Evolutionary conservation across 2,888 invertebrate species (phyloP).

Genomic region (Theodoxus fluviatilis): DNA sequence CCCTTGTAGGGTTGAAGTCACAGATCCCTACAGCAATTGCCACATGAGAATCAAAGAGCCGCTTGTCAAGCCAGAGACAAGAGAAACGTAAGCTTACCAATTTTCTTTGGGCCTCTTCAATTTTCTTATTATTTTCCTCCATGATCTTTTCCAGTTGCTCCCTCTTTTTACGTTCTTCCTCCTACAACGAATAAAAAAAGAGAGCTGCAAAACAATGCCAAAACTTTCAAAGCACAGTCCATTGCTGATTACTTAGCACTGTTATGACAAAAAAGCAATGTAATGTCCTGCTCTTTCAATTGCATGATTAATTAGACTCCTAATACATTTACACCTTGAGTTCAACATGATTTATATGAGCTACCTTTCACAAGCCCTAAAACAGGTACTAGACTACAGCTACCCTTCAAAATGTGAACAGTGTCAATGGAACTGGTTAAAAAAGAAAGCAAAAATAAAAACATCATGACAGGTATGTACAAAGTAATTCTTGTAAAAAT

Average conservation of each 20-base stretch:
- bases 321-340: too few relatives aligned
- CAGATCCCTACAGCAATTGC: neutral
- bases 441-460: too few relatives aligned
- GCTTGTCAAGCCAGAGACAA: neutral
- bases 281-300: too few relatives aligned
- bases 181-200: constrained; percentile 72
- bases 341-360: too few relatives aligned
- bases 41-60: neutral
- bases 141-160: constrained; percentile 95
- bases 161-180: constrained; percentile 94
- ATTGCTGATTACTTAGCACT: neutral
- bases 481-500: too few relatives aligned
- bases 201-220: neutral
- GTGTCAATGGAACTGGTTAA: too few relatives aligned
- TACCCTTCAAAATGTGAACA: too few relatives aligned
- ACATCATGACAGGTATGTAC: too few relatives aligned
- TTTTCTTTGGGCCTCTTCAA: constrained; percentile 95
- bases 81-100: constrained; percentile 80
- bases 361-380: too few relatives aligned
- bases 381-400: too few relatives aligned
- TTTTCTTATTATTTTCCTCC: constrained; percentile 97
- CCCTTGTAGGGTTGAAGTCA: too few relatives aligned
- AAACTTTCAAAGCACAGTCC: neutral
- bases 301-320: too few relatives aligned
- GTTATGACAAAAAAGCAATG: neutral